Conservation (phyloP, 2,888 invertebrate species). For the Tenthredo amoena region DNA sequence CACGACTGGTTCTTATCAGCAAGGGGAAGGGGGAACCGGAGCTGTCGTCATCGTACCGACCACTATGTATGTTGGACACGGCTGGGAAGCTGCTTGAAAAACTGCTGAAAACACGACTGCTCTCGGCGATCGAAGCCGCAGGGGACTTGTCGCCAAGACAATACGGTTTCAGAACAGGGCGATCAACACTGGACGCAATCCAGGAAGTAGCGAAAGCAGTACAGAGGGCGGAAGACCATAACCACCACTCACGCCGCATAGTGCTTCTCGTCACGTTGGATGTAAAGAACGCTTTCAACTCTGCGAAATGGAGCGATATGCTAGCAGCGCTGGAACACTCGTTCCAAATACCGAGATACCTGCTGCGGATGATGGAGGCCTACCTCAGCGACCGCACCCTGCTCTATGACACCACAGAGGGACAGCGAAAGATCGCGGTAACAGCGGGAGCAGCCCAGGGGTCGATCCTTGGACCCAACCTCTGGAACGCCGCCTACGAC, state of each 20-base stretch:
- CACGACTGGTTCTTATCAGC: conserved; percentile 57
- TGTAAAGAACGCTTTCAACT: conserved; percentile 14
- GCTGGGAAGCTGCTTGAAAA: conserved; percentile 65
- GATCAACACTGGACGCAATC: conserved; percentile 56
- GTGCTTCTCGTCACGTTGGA: conserved; percentile 11
- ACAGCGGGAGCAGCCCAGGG: conserved; percentile 58
- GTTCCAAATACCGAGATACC: conserved; percentile 57
- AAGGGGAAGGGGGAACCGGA: conserved; percentile 21
- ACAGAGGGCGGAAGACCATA: not conserved
- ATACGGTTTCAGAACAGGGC: conserved; percentile 54
- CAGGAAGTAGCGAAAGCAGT: conserved; percentile 6
- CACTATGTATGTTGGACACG: conserved; percentile 63
- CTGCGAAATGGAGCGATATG: conserved; percentile 53
- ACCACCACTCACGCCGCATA: not conserved
- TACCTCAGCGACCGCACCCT: conserved; percentile 59
- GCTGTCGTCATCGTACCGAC: conserved; percentile 56
- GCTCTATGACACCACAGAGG: conserved; percentile 58
- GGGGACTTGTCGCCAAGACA: conserved; percentile 50
- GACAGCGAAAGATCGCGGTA: conserved; percentile 40
- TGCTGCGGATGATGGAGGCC: conserved; percentile 56
- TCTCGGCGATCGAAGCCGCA: not conserved
- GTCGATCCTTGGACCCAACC: conserved; percentile 56
- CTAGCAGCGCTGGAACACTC: conserved; percentile 49
- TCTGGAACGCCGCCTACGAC: conserved; percentile 55
- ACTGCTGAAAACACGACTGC: conserved; percentile 60